Percentiles rank a stretch among this genome's conserved stretches.
Evolutionary conservation across 2,888 invertebrate species (phyloP).

Genomic region (Drosophila phalerata): DNA sequence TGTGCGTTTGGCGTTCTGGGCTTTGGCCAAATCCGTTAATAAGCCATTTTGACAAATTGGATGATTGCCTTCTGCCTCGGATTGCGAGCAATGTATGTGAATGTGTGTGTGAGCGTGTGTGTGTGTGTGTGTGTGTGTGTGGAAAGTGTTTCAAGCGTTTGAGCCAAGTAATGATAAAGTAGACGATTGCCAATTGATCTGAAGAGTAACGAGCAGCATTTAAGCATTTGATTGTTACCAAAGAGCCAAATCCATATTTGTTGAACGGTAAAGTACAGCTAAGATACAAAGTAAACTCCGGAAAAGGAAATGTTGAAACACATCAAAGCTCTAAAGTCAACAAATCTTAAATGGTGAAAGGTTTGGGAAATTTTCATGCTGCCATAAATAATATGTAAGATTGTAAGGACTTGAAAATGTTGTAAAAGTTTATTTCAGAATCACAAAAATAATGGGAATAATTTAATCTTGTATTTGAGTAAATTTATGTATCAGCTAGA

Average conservation of each 20-base stretch:
- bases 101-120: too few species aligned
- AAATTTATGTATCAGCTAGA: not conserved
- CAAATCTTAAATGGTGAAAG: not conserved
- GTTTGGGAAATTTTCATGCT: not conserved
- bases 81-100: not conserved
- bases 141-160: conserved; percentile 24
- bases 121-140: not conserved
- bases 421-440: not conserved
- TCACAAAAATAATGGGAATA: not conserved
- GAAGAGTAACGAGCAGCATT: conserved; percentile 43
- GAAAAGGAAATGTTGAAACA: not conserved
- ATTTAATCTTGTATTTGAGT: not conserved
- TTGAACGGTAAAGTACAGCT: conserved; percentile 4
- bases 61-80: conserved; percentile 59
- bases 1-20: conserved; percentile 59
- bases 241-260: conserved; percentile 21
- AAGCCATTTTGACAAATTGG: conserved; percentile 80
- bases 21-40: conserved; percentile 75
- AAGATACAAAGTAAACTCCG: conserved; percentile 18
- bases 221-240: conserved; percentile 33
- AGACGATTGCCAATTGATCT: conserved; percentile 36
- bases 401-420: not conserved
- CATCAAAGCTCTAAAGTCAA: conserved; percentile 6
- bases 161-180: conserved; percentile 31
- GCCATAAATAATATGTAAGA: not conserved